Base-by-base conservation (phyloP, 35 echinoderm and acorn worm species). In the Anneissia japonica region DNA sequence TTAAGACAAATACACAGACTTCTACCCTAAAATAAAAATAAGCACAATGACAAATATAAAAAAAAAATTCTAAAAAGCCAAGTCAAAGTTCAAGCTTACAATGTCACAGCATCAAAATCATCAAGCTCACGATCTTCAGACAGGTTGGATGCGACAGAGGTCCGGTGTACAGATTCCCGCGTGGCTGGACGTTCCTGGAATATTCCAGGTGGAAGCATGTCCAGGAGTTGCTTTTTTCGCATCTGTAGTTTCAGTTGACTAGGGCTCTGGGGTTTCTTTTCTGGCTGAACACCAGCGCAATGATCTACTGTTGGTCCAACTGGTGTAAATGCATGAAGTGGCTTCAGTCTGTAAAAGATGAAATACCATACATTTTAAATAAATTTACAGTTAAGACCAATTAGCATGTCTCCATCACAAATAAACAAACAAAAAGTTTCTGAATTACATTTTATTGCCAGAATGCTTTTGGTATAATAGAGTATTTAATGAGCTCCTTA, bases 271-370 rank as follows among this genome's bases (percentile, higher is more conserved):
- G 74, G 74, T 77, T 82, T 32, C 46, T 79, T 56, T 87, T 91
- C 90, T 89, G 94, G 73, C 39, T 88, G 85, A 72, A 97, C 79
- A 38, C 94, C 94, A 83, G 87, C 76, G 36, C 94, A 97, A 36
- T 90, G 34, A 4, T 93, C 85, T 30, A 97, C 80, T 23, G 36
- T 30, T 80, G 94, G 94, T 75, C 94, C 94, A 74, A 73, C 75
- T 39, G 90, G 72, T 80, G 92, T 88, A 51, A 97, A 97, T 80
- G 90, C 92, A 36, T 97, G 94, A 16, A 97, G 74, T 38, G 94
- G 94, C 34, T 97, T 92, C 14, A 97, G 84, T 84, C 94, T 97
- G 23, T 28, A 74, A 73, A 28, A 86, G 23, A 81, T 36, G 34
- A 81, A 73, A 6, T 30, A 74, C 19, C 28, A 77, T 13, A 80